Evolutionary conservation across 2,113 vertebrate species (phyloP).

Genomic region (Callithrix jacchus): DNA sequence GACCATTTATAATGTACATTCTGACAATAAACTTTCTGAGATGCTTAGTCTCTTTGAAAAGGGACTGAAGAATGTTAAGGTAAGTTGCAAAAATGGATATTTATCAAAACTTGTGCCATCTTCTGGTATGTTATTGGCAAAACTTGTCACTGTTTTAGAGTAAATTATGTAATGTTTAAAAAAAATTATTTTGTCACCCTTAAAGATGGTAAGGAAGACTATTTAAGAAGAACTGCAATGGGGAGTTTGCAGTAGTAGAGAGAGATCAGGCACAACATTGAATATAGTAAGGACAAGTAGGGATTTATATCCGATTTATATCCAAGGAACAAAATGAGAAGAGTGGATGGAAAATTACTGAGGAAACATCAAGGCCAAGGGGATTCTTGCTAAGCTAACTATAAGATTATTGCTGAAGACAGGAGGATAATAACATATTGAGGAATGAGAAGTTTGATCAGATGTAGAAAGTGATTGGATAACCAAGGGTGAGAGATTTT

Average conservation of each 20-base stretch:
- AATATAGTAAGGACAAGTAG: background rate
- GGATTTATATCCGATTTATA: background rate
- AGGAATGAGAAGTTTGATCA: background rate
- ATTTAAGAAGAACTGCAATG: background rate
- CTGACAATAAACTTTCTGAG: conserved; percentile 98
- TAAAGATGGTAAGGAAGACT: background rate
- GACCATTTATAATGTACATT: conserved; percentile 96
- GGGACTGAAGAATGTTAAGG: conserved; percentile 95
- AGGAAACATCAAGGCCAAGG: background rate
- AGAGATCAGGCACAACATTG: background rate
- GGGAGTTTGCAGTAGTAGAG: background rate
- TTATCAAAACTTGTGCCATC: background rate
- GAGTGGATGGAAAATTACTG: background rate
- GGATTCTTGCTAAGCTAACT: background rate
- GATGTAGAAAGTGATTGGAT: background rate
- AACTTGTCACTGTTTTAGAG: background rate
- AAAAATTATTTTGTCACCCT: background rate
- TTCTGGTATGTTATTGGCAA: background rate
- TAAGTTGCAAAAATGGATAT: conserved; percentile 71
- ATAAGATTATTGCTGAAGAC: background rate
- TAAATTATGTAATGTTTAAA: background rate
- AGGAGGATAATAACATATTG: background rate
- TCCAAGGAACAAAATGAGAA: background rate
- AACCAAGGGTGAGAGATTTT: background rate
- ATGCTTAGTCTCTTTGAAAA: conserved; percentile 98